Percentiles rank a stretch among this genome's conserved stretches.
Conservation (phyloP, 2,113 vertebrate species). For the Siphamia tubifer region DNA sequence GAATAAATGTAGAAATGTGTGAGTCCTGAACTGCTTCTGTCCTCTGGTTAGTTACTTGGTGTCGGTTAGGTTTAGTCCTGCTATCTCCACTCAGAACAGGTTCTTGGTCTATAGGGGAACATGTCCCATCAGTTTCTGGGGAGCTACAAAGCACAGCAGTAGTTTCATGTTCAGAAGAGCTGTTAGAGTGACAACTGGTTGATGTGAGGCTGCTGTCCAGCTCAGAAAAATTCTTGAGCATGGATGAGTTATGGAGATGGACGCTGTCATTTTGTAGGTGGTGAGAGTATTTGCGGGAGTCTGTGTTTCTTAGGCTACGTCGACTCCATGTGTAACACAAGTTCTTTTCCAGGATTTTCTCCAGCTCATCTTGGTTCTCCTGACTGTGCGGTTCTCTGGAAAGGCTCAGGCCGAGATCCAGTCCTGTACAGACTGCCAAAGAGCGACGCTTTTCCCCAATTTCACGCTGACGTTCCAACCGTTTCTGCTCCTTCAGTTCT, state of each 20-base stretch:
- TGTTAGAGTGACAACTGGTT: slow-evolving; percentile 50
- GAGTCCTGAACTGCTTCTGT: slow-evolving; percentile 13
- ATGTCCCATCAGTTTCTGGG: slow-evolving; percentile 47
- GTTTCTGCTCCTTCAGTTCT: slow-evolving; percentile 79
- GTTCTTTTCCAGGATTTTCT: slow-evolving; percentile 79
- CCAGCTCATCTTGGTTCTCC: slow-evolving; percentile 75
- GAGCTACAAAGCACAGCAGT: slow-evolving; percentile 54
- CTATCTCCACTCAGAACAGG: not conserved
- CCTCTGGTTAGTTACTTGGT: not conserved
- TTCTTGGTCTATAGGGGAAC: slow-evolving; percentile 46
- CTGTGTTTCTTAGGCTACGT: slow-evolving; percentile 70
- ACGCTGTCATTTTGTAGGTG: slow-evolving; percentile 12
- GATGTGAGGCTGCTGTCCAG: slow-evolving; percentile 63
- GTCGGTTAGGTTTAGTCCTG: not conserved
- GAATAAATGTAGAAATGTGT: slow-evolving; percentile 1
- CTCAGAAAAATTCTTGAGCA: slow-evolving; percentile 56
- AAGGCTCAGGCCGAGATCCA: slow-evolving; percentile 54
- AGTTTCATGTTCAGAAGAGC: slow-evolving; percentile 59
- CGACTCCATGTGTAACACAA: slow-evolving; percentile 73
- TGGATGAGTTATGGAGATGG: slow-evolving; percentile 21
- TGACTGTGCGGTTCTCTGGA: slow-evolving; percentile 38
- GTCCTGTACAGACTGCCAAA: slow-evolving; percentile 70
- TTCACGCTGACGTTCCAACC: slow-evolving; percentile 74
- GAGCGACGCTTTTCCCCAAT: slow-evolving; percentile 78
- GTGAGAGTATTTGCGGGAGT: slow-evolving; percentile 56